phyloP scores from a whole-genome alignment of 2,888 invertebrate species.

The Pelosia muscerda region DNA sequence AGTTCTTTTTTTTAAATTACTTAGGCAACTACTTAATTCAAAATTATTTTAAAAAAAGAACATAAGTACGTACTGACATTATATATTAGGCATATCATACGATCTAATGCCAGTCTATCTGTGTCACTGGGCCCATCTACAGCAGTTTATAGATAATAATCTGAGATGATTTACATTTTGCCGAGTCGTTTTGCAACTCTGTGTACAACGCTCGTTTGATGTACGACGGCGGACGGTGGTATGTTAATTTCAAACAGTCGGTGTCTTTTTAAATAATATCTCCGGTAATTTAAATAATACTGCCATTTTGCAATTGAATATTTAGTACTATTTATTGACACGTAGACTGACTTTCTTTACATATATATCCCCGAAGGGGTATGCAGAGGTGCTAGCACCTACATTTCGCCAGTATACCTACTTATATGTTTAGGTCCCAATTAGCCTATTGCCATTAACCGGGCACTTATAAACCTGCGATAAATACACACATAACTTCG shows the following conservation, averaged over 20 bases:
- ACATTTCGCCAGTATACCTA: no score
- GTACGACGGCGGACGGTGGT: no score
- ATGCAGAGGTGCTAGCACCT: no score
- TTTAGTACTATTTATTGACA: not conserved
- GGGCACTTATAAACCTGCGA: no score
- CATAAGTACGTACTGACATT: no score
- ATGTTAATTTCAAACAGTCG: not conserved
- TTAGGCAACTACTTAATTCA: not conserved
- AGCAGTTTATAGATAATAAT: conserved; percentile 15
- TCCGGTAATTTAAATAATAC: not conserved
- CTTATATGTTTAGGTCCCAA: no score
- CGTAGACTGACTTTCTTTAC: no score
- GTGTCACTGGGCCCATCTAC: conserved; percentile 9
- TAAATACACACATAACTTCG: no score
- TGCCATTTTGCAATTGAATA: not conserved
- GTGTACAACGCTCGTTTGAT: not conserved
- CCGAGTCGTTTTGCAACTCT: conserved; percentile 8
- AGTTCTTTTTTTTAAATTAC: not conserved
- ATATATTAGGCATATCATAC: conserved; percentile 2
- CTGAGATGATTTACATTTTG: conserved; percentile 17
- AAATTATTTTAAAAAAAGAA: no score
- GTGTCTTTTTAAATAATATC: not conserved
- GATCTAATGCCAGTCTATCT: conserved; percentile 4
- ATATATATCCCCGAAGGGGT: no score
- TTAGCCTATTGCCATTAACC: no score